Evolutionary conservation across 2,888 invertebrate species (phyloP), one percentile per base, ranked within the genome.

Genomic region (Ashinkailepas kermadecensis): DNA sequence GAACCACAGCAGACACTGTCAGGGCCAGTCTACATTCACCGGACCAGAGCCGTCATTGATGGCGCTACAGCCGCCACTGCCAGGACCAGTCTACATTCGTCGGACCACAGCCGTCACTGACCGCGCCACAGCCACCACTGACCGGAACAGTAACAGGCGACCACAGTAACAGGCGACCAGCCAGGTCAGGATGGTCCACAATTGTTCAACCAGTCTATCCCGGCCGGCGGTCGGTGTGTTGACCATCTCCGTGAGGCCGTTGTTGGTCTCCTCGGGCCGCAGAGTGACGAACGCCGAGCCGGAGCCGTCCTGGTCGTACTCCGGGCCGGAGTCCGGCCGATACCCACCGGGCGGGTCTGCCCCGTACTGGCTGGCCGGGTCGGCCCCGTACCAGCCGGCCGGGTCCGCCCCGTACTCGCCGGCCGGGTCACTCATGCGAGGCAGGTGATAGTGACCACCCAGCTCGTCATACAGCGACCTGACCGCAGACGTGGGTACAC

Each of bases 261-360:
- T 54, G 74, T 74, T 56, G 54, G 74, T 74, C 74, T 74, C 56
- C 74, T 74, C 74, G 1, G 74, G 74, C 74, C 54, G 74, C 39
- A 74, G 74, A 54, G 74, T 9, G 54, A 21, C 10, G 54, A 56
- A 74, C 9, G 1, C 74, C 11, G 21, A 12, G 18, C 21, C 56
- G 54, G 3, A 18, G 0, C 39, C 13, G 15, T 54, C 18, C 74
- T 25, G 15, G 15, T 54, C 74, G 54, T 74, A 70, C 21, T 56
- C 70, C 8, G n/a, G 23, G 9, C 15, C 74, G 8, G 54, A 54
- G 74, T 74, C 65, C 23, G 9, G 23, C 6, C 23, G 54, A 56
- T 54, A 56, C 2, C 74, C 74, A 9, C 15, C 74, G 39, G 39
- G 1, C 15, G 70, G 25, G 39, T 70, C 67, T 3, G n/a, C 23